phyloP scores from a whole-genome alignment of 2,888 invertebrate genomes.

The Phorcus lineatus region DNA sequence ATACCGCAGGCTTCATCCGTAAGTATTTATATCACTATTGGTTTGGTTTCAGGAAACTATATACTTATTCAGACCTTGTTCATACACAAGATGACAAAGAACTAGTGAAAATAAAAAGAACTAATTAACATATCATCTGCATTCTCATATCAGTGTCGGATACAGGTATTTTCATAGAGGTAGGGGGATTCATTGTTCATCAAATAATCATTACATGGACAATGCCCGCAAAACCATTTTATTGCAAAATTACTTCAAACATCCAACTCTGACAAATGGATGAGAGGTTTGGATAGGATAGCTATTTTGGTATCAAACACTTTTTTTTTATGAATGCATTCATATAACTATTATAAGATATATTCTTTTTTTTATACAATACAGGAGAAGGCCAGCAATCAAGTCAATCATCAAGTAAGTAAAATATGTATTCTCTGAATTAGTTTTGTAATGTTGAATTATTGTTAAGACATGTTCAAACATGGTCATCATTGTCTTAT shows the following conservation, averaged over 20 bases:
- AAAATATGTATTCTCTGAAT: no score
- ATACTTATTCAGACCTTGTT: neutral
- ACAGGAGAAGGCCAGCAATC: conserved; percentile 66
- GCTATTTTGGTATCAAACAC: no score
- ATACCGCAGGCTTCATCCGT: conserved; percentile 71
- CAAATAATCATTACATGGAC: neutral
- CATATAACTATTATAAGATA: neutral
- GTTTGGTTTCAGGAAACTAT: neutral
- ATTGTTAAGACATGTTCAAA: no score
- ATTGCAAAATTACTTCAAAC: neutral
- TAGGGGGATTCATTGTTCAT: no score
- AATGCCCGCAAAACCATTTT: no score
- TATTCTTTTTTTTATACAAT: conserved; percentile 35
- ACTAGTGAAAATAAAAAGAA: no score
- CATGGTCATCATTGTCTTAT: no score
- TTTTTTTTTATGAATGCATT: neutral
- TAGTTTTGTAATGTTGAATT: no score
- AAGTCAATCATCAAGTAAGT: conserved; percentile 74
- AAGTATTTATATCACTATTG: conserved; percentile 36
- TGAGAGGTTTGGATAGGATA: neutral
- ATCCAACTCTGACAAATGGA: neutral
- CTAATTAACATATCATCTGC: no score
- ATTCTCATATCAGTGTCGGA: no score
- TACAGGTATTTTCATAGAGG: no score
- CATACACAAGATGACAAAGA: no score